Conservation (phyloP, 2,113 vertebrate genomes). For the Glareola pratincola region DNA sequence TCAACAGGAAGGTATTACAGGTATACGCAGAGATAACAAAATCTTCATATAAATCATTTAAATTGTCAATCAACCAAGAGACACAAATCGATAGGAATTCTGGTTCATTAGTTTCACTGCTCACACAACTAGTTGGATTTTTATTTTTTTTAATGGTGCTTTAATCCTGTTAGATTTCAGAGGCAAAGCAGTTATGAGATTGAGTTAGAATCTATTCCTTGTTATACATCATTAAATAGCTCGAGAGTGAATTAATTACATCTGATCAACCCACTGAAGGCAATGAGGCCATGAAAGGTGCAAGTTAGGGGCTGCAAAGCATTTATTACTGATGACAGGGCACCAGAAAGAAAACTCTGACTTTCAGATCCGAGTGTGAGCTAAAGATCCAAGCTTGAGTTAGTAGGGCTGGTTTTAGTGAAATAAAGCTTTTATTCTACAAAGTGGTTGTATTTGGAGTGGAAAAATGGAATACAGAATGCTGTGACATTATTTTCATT, state of each 20-base stretch:
- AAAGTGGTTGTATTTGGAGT: neutral
- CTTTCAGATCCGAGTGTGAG: neutral
- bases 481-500: neutral
- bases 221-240: constrained; percentile 2
- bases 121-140: neutral
- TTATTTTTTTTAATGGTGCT: neutral
- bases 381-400: neutral
- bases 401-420: neutral
- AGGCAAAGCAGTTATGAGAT: neutral
- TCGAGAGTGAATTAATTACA: constrained; percentile 28
- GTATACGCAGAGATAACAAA: neutral
- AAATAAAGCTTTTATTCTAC: neutral
- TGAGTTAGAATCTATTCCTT: neutral
- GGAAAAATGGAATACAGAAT: neutral
- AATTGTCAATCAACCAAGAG: neutral
- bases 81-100: constrained; percentile 28
- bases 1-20: neutral
- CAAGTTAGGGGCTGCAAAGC: neutral
- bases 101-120: neutral
- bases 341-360: neutral
- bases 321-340: neutral
- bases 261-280: neutral
- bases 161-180: constrained; percentile 21
- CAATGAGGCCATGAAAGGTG: neutral
- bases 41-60: constrained; percentile 14